These are phyloP conservation scores for Venusia cambrica DNA, from an alignment of 2,888 invertebrate genomes.

Conservation along the genomic window DNA sequence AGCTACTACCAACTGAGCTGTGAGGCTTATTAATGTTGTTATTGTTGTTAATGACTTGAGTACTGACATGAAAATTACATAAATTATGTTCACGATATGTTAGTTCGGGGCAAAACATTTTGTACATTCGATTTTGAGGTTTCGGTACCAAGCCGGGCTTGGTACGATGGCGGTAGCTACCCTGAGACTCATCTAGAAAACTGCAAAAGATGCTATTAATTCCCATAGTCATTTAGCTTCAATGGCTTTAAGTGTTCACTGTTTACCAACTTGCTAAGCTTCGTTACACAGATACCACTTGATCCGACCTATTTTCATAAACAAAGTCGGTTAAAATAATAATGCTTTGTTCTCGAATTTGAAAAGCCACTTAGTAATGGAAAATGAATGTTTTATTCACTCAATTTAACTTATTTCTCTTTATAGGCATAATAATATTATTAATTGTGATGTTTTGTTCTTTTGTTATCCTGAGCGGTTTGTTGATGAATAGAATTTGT, in stretches of 20 bases:
- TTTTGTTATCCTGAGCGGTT: no score
- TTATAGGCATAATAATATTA: constrained; percentile 5
- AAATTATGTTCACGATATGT: no score
- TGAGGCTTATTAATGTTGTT: no score
- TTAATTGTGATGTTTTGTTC: constrained; percentile 1
- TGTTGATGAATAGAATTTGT: no score
- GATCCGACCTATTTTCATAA: constrained; percentile 9
- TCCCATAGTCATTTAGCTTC: constrained; percentile 24
- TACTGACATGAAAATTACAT: no score
- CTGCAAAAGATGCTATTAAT: constrained; percentile 18
- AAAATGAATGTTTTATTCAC: constrained; percentile 8
- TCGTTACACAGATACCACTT: constrained; percentile 17
- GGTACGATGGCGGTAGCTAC: no score
- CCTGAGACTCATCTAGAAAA: constrained; percentile 5
- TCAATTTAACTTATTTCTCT: constrained; percentile 10
- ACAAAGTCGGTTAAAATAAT: constrained; percentile 9
- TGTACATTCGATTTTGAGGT: no score
- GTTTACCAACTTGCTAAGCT: constrained; percentile 22
- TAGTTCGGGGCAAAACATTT: no score
- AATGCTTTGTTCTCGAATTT: constrained; percentile 10
- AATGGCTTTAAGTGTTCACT: constrained; percentile 23
- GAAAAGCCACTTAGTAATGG: constrained; percentile 11
- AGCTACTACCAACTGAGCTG: no score
- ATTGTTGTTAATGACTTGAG: no score
- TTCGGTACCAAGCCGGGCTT: no score